Conservation (phyloP, 2,888 invertebrate genomes). For the Melikaiella ostensackeni region DNA sequence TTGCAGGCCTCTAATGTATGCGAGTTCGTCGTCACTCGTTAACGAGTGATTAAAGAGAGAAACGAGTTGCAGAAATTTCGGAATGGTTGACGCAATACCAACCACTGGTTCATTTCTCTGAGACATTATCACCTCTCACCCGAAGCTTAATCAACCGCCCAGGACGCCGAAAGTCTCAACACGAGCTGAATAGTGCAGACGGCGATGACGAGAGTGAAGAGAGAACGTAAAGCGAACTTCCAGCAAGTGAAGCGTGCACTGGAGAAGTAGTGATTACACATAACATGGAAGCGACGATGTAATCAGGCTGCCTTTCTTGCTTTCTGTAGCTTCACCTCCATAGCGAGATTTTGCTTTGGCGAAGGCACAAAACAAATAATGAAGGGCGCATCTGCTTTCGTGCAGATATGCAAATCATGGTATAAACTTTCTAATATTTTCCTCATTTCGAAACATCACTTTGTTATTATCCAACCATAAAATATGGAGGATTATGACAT, state of each 20-base stretch:
- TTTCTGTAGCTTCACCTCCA: slow-evolving; percentile 18
- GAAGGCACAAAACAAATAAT: slow-evolving; percentile 30
- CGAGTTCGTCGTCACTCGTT: slow-evolving; percentile 37
- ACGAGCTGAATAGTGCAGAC: slow-evolving; percentile 45
- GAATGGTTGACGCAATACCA: slow-evolving; percentile 57
- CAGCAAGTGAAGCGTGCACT: slow-evolving; percentile 53
- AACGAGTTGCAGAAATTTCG: slow-evolving; percentile 56
- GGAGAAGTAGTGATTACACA: slow-evolving; percentile 55
- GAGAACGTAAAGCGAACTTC: slow-evolving; percentile 48
- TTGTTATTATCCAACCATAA: too few species aligned
- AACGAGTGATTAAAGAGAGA: slow-evolving; percentile 60
- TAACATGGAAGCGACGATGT: slow-evolving; percentile 51
- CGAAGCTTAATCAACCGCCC: slow-evolving; percentile 67
- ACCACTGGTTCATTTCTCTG: slow-evolving; percentile 58
- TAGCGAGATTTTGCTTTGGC: slow-evolving; percentile 24
- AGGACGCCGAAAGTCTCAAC: slow-evolving; percentile 63
- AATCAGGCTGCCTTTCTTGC: slow-evolving; percentile 59
- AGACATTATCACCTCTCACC: slow-evolving; percentile 65
- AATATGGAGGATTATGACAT: too few species aligned
- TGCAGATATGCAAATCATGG: slow-evolving; percentile 16
- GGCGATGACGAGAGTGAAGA: slow-evolving; percentile 45
- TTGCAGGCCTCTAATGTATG: slow-evolving; percentile 37
- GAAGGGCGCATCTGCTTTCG: slow-evolving; percentile 19
- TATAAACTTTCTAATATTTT: background rate
- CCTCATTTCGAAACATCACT: too few species aligned